phyloP scores from a whole-genome alignment of 2,113 vertebrate genomes.

The Prionailurus bengalensis region DNA sequence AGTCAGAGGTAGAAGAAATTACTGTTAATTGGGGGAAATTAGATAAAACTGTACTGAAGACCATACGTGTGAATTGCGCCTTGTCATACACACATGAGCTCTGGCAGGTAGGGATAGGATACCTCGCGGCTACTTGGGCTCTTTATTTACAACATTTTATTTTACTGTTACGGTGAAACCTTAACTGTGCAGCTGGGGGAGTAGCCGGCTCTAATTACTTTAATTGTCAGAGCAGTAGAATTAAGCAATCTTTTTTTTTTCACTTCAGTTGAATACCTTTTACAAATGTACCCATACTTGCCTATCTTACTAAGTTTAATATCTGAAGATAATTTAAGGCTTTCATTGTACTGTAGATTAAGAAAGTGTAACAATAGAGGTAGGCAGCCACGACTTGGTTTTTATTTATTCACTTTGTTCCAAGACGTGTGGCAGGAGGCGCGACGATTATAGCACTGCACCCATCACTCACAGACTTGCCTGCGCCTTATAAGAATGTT shows the following conservation, averaged over 20 bases:
- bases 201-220: background rate
- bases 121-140: accelerated
- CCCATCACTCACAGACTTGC: background rate
- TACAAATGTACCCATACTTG: background rate
- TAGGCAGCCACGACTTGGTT: background rate
- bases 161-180: background rate
- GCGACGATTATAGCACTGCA: accelerated
- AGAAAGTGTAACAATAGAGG: accelerated
- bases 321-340: background rate
- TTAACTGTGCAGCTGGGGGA: background rate
- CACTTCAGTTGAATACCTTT: background rate
- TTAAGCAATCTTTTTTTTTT: background rate
- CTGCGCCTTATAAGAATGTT: background rate
- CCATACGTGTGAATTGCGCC: background rate
- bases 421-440: background rate
- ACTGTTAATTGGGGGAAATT: background rate
- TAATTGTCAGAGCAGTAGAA: background rate
- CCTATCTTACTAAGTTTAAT: background rate
- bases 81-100: background rate
- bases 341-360: background rate
- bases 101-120: background rate
- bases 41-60: background rate
- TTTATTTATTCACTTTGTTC: background rate
- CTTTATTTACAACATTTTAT: background rate
- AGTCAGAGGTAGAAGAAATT: background rate